Evolutionary conservation across 1,140 invertebrate genomes (phyloP).

Genomic region (Magallana ariakensis): DNA sequence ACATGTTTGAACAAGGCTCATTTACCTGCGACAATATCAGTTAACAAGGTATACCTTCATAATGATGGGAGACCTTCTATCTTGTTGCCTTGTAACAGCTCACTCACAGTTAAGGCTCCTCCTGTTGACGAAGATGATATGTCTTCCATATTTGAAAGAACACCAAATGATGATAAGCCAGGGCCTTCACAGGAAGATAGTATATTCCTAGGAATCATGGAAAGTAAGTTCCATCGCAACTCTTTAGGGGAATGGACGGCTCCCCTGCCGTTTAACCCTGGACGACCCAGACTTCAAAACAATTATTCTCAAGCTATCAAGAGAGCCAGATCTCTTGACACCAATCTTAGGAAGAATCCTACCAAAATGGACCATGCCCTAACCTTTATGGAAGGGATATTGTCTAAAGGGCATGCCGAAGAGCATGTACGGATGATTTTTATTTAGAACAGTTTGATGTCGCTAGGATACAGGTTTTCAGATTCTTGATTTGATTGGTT

Average conservation of each 20-base stretch:
- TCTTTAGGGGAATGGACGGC: slow-evolving; percentile 36
- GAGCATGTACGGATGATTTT: too few relatives aligned
- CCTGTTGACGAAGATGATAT: not conserved
- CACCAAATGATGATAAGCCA: slow-evolving; percentile 42
- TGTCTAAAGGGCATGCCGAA: slow-evolving; percentile 2
- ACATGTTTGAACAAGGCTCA: slow-evolving; percentile 20
- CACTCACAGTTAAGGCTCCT: not conserved
- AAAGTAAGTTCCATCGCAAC: not conserved
- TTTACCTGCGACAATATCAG: not conserved
- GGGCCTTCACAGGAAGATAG: slow-evolving; percentile 43
- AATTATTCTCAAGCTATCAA: slow-evolving; percentile 11
- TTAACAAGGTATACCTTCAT: slow-evolving; percentile 32
- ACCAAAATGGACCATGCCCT: slow-evolving; percentile 19
- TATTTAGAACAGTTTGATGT: too few relatives aligned
- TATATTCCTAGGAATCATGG: slow-evolving; percentile 43
- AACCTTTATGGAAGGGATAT: slow-evolving; percentile 33
- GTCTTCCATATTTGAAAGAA: slow-evolving; percentile 36
- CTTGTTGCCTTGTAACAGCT: slow-evolving; percentile 17
- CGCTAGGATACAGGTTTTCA: too few relatives aligned
- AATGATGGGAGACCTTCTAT: slow-evolving; percentile 38
- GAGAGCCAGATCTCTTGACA: slow-evolving; percentile 9
- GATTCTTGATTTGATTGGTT: too few relatives aligned
- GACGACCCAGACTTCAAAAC: slow-evolving; percentile 39
- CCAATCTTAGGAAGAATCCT: slow-evolving; percentile 31
- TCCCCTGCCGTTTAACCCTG: slow-evolving; percentile 38